phyloP scores from a whole-genome alignment of 2,797 vertebrate species.

The Siniperca undulata region DNA sequence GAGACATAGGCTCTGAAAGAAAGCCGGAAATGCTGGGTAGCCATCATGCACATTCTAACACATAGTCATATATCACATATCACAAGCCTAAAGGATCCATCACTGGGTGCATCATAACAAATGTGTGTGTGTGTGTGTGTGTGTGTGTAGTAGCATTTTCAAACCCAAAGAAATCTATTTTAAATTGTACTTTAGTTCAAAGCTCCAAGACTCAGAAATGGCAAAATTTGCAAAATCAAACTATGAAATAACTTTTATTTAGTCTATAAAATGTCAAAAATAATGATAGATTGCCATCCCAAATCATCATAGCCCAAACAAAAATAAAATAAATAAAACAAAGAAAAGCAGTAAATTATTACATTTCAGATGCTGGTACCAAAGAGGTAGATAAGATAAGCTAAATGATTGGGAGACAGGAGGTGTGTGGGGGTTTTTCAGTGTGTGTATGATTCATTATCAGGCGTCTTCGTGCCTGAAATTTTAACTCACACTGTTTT shows the following conservation, averaged over 20 bases:
- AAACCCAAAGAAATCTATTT: background rate
- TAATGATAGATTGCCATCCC: background rate
- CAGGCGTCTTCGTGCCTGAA: slow-evolving; percentile 31
- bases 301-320: background rate
- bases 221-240: background rate
- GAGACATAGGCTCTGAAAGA: background rate
- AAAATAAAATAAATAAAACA: background rate
- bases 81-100: background rate
- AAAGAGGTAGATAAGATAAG: background rate
- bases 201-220: background rate
- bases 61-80: too few relatives aligned
- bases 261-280: background rate
- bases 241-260: background rate
- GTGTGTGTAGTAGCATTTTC: background rate
- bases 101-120: background rate
- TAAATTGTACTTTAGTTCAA: background rate
- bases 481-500: slow-evolving; percentile 31
- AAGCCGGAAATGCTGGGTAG: background rate
- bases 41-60: background rate
- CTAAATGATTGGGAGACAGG: background rate
- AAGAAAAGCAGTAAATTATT: background rate
- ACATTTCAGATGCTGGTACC: background rate
- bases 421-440: slow-evolving; percentile 10
- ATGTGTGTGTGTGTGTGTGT: background rate
- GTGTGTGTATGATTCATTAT: background rate